These are phyloP conservation scores for Nothura maculosa DNA, from an alignment of 2,797 vertebrate species.

Conservation along the genomic window DNA sequence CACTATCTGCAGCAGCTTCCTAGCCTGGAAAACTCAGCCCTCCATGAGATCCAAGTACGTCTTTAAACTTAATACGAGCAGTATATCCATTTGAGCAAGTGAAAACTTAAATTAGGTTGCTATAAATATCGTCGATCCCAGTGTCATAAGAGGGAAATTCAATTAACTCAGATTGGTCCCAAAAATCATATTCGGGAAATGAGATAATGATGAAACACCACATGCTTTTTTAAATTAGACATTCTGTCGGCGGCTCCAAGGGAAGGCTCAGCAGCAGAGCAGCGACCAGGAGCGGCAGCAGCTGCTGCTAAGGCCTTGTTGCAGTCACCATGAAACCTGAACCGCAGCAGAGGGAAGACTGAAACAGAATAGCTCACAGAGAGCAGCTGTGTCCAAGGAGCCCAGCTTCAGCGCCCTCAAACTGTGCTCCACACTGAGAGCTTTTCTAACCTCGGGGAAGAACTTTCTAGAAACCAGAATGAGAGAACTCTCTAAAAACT, in stretches of 20 bases:
- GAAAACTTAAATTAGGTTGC: constrained; percentile 67
- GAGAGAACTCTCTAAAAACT: neutral
- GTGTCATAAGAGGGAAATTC: constrained; percentile 39
- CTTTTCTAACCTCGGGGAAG: neutral
- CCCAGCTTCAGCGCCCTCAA: constrained; percentile 11
- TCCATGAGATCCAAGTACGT: constrained; percentile 26
- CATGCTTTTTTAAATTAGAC: neutral
- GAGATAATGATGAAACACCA: constrained; percentile 26
- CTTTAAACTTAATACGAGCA: constrained; percentile 49
- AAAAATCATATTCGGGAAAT: constrained; percentile 29
- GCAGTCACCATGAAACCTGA: constrained; percentile 68
- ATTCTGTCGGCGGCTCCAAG: neutral
- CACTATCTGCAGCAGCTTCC: neutral
- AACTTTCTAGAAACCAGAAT: neutral
- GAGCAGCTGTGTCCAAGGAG: constrained; percentile 70
- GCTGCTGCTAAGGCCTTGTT: constrained; percentile 62
- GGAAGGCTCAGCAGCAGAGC: neutral
- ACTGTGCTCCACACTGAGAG: fast-evolving
- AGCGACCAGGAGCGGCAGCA: constrained; percentile 48
- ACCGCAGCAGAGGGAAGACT: neutral
- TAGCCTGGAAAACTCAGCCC: constrained; percentile 51
- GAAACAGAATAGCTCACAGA: constrained; percentile 72
- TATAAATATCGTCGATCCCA: constrained; percentile 48
- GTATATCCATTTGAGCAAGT: constrained; percentile 31
- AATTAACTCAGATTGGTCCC: constrained; percentile 40